These are phyloP conservation scores for Sarcophaga caerulescens DNA, from an alignment of 2,888 invertebrate genomes.

Conservation along the genomic window DNA sequence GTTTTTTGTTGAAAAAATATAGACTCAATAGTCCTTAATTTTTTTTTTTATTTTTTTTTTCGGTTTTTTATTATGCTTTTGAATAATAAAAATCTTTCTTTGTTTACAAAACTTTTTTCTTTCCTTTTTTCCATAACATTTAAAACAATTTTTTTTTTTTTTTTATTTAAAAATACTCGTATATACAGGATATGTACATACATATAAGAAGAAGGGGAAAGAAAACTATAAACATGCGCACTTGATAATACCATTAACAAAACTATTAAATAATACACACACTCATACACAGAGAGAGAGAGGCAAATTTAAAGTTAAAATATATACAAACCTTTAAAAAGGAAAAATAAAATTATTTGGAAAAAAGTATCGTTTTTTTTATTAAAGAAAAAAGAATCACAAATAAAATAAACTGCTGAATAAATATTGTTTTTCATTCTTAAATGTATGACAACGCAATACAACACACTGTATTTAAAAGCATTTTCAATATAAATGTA, in stretches of 20 bases:
- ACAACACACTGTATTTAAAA: slow-evolving; percentile 4
- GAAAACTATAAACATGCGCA: slow-evolving; percentile 59
- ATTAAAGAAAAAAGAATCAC: not conserved
- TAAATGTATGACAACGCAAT: not conserved
- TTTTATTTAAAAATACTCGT: not conserved
- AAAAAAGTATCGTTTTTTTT: slow-evolving; percentile 14
- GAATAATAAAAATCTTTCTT: slow-evolving; percentile 26
- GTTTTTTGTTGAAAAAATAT: too few species aligned
- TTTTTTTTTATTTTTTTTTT: too few species aligned
- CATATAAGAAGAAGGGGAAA: not conserved
- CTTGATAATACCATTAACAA: slow-evolving; percentile 16
- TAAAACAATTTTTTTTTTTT: not conserved
- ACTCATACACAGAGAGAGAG: not conserved
- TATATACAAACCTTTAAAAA: slow-evolving; percentile 9
- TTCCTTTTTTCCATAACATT: not conserved
- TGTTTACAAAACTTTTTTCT: slow-evolving; percentile 31
- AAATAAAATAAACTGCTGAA: not conserved
- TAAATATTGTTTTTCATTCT: not conserved
- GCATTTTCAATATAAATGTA: slow-evolving; percentile 12
- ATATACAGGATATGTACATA: not conserved
- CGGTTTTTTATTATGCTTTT: too few species aligned
- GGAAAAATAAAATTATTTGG: slow-evolving; percentile 50
- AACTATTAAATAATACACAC: not conserved
- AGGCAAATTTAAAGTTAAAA: slow-evolving; percentile 36
- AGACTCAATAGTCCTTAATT: too few species aligned